Base-by-base conservation (phyloP, 2,797 vertebrate species). In the Halcyon badia region DNA sequence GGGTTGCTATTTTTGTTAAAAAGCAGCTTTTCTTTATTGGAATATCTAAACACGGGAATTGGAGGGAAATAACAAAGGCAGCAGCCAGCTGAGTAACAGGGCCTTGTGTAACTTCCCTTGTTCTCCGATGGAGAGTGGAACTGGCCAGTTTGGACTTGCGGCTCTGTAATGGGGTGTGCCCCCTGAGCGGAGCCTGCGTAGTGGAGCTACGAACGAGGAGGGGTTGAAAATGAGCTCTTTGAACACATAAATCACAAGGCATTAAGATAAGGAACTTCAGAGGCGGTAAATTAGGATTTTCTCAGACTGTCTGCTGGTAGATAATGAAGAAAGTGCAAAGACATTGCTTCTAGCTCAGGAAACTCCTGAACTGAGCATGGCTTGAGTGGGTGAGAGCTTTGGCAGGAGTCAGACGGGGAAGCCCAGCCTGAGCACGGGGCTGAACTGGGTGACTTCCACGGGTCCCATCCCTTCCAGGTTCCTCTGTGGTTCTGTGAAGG, bases 51-150 rank as follows among this genome's bases (percentile, higher is more conserved):
- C 52, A 82, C 44, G 24, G 41, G 68, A 87, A 33, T 75, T 14
- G 35, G 73, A 89, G 31, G 73, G 94, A 80, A 94, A 89, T 82
- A 87, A 76, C 65, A 94, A 80, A 94, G 80, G 30, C 48, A 86
- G 72, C 35, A 54, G 46, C 31, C 9, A 58, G 57, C 83, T 89
- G 51, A 86, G 69, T 80, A 85, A 65, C 77, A 24, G 11, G 0
- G 1, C 82, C 70, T 70, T 86, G 66, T 81, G 85, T 85, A 75
- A 87, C 52, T 77, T 94, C 48, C 22, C 72, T n/a, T 61, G 19
- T 62, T 93, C 84, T 61, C 82, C 44, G 52, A 64, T 51, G 64
- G 91, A 85, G 56, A 14, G 44, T 73, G 5, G 21, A 71, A 72
- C 62, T 94, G 85, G 83, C 25, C 9, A 1, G 44, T 91, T 87